Base-by-base conservation (phyloP, 2,113 vertebrate genomes). In the Oenanthe oenanthe region DNA sequence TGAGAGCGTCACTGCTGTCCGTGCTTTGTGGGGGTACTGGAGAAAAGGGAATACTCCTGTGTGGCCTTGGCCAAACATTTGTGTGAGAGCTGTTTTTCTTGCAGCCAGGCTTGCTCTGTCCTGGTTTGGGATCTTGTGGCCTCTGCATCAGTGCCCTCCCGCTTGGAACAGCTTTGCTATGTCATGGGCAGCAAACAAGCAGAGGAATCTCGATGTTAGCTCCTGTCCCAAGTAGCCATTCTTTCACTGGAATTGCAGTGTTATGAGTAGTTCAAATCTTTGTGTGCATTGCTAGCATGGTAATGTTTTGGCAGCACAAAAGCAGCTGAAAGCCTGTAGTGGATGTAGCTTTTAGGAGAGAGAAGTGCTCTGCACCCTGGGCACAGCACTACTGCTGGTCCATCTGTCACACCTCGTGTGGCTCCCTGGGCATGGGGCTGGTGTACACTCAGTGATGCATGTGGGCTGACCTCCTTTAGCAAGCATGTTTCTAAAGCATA, bases 371-470 rank as follows among this genome's bases (percentile, higher is more conserved):
- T 29, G 16, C 22, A 40, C 10, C 29, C 47, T 58, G 74, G 65
- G 86, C 17, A 28, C 47, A 71, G 60, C 18, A 12, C 22, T 77
- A 28, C 50, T 65, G 50, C 32, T 28, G 34, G 8, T 65, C 21
- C 42, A 0, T 50, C 31, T 58, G 38, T 47, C 42, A 13, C 56
- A 87, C 24, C 32, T 66, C 0, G 0, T 4, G 1, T 60, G 43
- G n/a, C 9, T 82, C 26, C 13, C 31, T 32, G 32, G 43, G 12
- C 8, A 6, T 56, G 57, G 40, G 67, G n/a, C 62, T 75, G 32
- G 4, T 56, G n/a, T 26, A 18, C 8, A 1, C 45, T 65, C 43
- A 14, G 1, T 18, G n/a, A 12, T 17, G 15, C 9, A 2, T 53
- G 57, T 62, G 77, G 56, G 20, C 80, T 70, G 31, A 36, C 47